A percentile compares a stretch with the other conserved stretches of the same genome.
These are phyloP conservation scores for Pelobates fuscus DNA, from an alignment of 2,113 vertebrate species.

Conservation along the genomic window DNA sequence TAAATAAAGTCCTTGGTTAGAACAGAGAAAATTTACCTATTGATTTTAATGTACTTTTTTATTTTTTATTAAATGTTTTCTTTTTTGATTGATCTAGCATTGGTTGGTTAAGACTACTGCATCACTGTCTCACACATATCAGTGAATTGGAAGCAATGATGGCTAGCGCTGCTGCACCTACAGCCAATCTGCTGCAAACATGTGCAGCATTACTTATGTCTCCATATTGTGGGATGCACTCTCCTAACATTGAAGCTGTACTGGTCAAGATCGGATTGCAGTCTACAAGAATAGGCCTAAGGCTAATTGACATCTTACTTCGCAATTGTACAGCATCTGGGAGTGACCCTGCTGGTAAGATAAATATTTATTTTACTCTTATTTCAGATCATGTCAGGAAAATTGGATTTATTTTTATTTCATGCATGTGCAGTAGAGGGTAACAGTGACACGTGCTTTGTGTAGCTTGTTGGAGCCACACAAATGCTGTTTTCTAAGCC, in stretches of 20 bases:
- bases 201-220: conserved; percentile 97
- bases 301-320: conserved; percentile 95
- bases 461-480: no score
- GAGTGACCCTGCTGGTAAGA: conserved; percentile 90
- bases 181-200: conserved; percentile 94
- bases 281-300: conserved; percentile 92
- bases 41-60: neutral
- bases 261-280: conserved; percentile 97
- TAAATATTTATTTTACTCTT: conserved; percentile 1
- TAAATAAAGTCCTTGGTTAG: no score
- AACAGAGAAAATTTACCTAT: no score
- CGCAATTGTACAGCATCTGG: conserved; percentile 95
- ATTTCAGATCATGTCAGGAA: no score
- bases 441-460: no score
- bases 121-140: conserved; percentile 97
- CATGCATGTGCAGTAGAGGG: no score
- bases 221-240: conserved; percentile 98
- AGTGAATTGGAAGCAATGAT: conserved; percentile 96
- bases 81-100: conserved; percentile 85
- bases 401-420: no score
- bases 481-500: no score
- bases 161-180: conserved; percentile 95
- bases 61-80: neutral
- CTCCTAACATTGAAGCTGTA: conserved; percentile 96
- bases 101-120: conserved; percentile 93